Conservation (phyloP, 2,113 vertebrate species). For the Menura novaehollandiae region DNA sequence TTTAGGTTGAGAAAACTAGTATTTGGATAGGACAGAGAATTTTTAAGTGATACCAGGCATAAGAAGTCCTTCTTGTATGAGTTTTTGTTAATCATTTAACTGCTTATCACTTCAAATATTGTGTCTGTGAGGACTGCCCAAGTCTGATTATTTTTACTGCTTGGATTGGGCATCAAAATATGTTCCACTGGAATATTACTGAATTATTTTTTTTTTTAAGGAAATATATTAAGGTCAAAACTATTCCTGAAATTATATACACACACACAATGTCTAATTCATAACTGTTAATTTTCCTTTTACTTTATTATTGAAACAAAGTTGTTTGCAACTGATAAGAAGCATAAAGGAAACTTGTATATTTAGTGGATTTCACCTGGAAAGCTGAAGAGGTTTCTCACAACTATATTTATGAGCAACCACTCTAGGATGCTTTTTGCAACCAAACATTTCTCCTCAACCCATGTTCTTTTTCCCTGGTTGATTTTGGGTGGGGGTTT, state of each 20-base stretch:
- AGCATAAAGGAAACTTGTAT: background rate
- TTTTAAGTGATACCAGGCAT: background rate
- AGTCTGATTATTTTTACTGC: background rate
- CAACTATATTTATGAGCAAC: background rate
- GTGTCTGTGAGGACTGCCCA: background rate
- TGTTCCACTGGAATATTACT: background rate
- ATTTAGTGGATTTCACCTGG: background rate
- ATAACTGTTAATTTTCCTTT: background rate
- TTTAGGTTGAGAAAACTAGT: background rate
- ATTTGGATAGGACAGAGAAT: background rate
- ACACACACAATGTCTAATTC: background rate
- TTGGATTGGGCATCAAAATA: background rate
- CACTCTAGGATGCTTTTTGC: constrained; percentile 55
- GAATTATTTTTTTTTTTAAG: background rate
- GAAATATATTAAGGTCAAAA: background rate
- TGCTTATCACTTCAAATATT: background rate
- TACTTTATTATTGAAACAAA: background rate
- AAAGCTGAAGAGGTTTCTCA: background rate
- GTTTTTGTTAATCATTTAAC: background rate
- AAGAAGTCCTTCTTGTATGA: background rate
- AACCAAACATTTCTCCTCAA: constrained; percentile 46
- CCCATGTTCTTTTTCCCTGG: background rate
- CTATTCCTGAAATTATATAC: background rate
- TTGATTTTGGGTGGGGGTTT: background rate
- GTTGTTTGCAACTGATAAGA: background rate